Percentiles rank a stretch among this genome's conserved stretches.
These are phyloP conservation scores for Nymphalis polychloros DNA, from an alignment of 2,888 invertebrate species.

Conservation along the genomic window DNA sequence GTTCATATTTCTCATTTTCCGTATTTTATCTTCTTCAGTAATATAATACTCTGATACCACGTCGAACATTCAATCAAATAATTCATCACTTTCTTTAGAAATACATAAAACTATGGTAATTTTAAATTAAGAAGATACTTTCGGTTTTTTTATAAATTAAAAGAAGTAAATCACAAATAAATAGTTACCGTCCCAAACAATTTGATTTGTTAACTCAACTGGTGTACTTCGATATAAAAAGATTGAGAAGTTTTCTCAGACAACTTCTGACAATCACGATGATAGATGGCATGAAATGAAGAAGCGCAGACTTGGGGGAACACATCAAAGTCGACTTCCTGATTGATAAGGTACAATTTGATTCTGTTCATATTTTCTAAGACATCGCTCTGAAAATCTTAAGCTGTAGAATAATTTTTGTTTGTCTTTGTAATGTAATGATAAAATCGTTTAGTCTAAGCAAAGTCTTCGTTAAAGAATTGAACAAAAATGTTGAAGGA, in stretches of 20 bases:
- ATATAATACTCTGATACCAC: background rate
- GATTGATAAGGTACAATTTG: background rate
- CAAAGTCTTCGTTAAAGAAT: no score
- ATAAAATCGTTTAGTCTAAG: no score
- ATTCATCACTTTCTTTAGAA: no score
- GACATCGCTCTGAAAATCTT: background rate
- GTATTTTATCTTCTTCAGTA: background rate
- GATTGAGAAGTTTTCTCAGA: slow-evolving; percentile 1
- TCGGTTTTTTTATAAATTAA: no score
- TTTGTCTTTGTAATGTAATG: no score
- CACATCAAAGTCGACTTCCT: background rate
- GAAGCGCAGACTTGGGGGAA: background rate
- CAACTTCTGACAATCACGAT: slow-evolving; percentile 1
- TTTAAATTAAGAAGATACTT: no score
- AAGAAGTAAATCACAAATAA: background rate
- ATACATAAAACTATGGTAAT: no score
- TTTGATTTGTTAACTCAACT: slow-evolving; percentile 4
- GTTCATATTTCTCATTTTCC: background rate
- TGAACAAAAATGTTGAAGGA: no score
- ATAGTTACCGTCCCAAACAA: background rate
- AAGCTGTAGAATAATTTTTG: background rate
- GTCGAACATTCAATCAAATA: no score
- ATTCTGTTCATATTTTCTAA: background rate
- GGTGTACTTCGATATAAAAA: background rate
- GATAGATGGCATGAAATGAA: slow-evolving; percentile 1